Evolutionary conservation across 2,113 vertebrate genomes (phyloP).

Genomic region (Bungarus multicinctus): DNA sequence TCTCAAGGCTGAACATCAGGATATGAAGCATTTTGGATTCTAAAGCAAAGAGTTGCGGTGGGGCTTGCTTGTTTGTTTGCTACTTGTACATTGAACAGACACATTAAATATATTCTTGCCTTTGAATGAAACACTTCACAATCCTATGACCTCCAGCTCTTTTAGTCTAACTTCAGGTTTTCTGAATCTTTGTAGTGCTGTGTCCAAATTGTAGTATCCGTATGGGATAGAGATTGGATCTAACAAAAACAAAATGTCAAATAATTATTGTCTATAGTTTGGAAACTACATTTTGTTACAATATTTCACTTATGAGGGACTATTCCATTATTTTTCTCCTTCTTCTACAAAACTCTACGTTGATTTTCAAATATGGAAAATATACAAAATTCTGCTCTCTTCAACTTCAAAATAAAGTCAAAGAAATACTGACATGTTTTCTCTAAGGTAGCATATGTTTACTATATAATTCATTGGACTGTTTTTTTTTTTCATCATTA

Average conservation of each 20-base stretch:
- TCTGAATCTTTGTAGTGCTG: neutral
- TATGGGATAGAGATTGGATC: neutral
- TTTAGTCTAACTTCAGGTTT: neutral
- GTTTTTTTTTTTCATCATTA: constrained; percentile 17
- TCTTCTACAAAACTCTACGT: neutral
- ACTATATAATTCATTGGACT: neutral
- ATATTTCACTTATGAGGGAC: neutral
- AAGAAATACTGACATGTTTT: neutral
- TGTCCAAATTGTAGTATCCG: neutral
- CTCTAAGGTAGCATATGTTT: neutral
- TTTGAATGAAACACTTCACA: neutral
- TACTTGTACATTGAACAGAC: neutral
- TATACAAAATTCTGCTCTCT: neutral
- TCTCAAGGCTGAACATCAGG: neutral
- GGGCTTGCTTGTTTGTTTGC: neutral
- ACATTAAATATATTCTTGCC: neutral
- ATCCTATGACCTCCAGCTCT: neutral
- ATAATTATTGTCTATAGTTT: neutral
- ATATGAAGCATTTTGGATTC: neutral
- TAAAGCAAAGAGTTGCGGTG: neutral
- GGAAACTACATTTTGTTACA: neutral
- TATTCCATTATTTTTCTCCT: neutral
- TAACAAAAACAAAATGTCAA: neutral
- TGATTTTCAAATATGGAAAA: neutral
- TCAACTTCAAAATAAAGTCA: no score